A percentile compares a stretch with the other conserved stretches of the same genome.
Conservation (phyloP, 2,113 vertebrate genomes). For the Corydoras sp. region DNA sequence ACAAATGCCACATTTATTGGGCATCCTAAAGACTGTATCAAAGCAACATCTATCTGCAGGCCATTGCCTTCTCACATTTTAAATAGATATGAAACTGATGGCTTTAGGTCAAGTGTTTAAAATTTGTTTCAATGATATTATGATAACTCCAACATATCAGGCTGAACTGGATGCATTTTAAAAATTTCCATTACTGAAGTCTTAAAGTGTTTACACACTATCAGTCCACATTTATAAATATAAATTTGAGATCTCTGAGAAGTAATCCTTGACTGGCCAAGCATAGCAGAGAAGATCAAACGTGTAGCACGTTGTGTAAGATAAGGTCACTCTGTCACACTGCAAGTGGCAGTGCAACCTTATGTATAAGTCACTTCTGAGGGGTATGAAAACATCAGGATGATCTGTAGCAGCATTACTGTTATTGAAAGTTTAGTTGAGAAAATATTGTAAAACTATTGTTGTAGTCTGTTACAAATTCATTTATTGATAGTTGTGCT, state of each 20-base stretch:
- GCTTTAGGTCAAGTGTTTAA: background rate
- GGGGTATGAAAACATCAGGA: conserved; percentile 1
- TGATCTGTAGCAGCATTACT: background rate
- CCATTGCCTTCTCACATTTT: no score
- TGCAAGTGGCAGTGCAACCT: background rate
- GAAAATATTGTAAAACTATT: no score
- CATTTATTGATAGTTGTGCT: no score
- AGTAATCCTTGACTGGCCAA: conserved; percentile 40
- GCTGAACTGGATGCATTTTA: conserved; percentile 30
- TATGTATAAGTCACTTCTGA: conserved; percentile 19
- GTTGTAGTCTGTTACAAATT: no score
- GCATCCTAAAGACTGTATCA: background rate
- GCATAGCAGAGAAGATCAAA: conserved; percentile 37
- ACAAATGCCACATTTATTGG: background rate
- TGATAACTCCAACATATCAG: conserved; percentile 28
- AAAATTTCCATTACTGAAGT: conserved; percentile 35
- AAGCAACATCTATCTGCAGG: conserved; percentile 1
- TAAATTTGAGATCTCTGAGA: conserved; percentile 32
- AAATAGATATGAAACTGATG: background rate
- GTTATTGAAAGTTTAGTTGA: no score
- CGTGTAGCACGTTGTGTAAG: conserved; percentile 26
- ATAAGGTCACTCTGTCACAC: conserved; percentile 27
- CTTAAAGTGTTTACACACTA: conserved; percentile 36
- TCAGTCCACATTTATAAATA: conserved; percentile 45
- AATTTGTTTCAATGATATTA: conserved; percentile 26